These are phyloP conservation scores for Drosophila orosa DNA, from an alignment of 1,140 invertebrate genomes.

Conservation along the genomic window DNA sequence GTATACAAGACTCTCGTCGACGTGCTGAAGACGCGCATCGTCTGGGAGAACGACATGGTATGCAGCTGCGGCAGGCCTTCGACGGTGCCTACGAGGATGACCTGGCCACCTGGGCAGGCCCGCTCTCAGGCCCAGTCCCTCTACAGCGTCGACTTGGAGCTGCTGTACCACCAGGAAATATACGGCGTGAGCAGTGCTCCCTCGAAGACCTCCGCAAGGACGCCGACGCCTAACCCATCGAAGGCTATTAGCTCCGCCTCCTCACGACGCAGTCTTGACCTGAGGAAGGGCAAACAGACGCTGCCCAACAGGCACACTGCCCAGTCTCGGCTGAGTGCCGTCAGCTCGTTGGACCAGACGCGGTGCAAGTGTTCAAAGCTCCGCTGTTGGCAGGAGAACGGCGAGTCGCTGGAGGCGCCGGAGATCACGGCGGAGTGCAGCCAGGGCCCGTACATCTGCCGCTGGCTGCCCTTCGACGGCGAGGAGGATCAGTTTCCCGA, in stretches of 20 bases:
- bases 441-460: conserved; percentile 71
- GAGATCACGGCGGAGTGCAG: conserved; percentile 67
- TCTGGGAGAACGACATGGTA: conserved; percentile 2
- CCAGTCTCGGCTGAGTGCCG: neutral
- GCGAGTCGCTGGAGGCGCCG: conserved; percentile 14
- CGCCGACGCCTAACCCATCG: neutral
- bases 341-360: neutral
- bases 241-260: neutral
- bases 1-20: conserved; percentile 60
- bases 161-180: conserved; percentile 30
- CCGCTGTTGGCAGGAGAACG: conserved; percentile 25
- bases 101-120: no score
- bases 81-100: fast-evolving
- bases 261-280: conserved; percentile 15
- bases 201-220: neutral
- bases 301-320: neutral
- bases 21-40: conserved; percentile 18
- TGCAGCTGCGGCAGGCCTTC: conserved; percentile 15
- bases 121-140: neutral
- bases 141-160: conserved; percentile 35
- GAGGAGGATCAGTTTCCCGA: conserved; percentile 46
- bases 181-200: conserved; percentile 11
- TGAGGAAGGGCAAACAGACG: neutral
- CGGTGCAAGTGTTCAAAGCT: conserved; percentile 54
- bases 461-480: conserved; percentile 57